Evolutionary conservation across 2,113 vertebrate species (phyloP).

Genomic region (Hipposideros armiger): DNA sequence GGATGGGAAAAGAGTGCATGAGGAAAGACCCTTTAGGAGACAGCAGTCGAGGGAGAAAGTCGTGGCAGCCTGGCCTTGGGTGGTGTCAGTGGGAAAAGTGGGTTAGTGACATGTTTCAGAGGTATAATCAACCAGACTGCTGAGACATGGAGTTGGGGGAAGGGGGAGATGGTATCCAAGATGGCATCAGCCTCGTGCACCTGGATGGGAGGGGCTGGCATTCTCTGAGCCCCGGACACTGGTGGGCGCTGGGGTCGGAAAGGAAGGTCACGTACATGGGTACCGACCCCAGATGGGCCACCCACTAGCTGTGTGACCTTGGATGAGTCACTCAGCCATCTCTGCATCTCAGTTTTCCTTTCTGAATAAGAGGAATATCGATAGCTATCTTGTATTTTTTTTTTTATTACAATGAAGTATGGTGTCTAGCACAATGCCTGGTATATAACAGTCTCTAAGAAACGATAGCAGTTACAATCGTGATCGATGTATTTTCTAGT

Average conservation of each 20-base stretch:
- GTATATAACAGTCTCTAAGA: background rate
- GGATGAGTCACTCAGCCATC: rapidly evolving
- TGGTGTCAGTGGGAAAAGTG: background rate
- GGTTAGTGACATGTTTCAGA: rapidly evolving
- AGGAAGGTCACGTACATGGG: background rate
- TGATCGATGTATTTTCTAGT: background rate
- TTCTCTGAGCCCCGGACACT: background rate
- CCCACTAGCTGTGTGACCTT: no score
- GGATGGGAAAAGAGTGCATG: background rate
- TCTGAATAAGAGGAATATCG: background rate
- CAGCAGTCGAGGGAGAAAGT: background rate
- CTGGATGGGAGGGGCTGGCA: background rate
- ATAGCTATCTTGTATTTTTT: background rate
- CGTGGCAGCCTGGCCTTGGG: background rate
- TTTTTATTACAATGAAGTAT: background rate
- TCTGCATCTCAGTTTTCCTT: background rate
- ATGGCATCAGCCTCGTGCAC: rapidly evolving
- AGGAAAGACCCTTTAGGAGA: background rate
- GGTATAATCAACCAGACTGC: background rate
- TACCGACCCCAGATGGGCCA: background rate
- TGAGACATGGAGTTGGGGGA: rapidly evolving
- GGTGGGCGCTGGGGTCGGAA: background rate
- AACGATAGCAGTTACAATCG: background rate
- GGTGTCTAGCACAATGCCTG: background rate
- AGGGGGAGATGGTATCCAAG: no score